Percentiles rank a stretch among this genome's conserved stretches.
Evolutionary conservation across 2,888 invertebrate genomes (phyloP).

Genomic region (Campoplex nolae): DNA sequence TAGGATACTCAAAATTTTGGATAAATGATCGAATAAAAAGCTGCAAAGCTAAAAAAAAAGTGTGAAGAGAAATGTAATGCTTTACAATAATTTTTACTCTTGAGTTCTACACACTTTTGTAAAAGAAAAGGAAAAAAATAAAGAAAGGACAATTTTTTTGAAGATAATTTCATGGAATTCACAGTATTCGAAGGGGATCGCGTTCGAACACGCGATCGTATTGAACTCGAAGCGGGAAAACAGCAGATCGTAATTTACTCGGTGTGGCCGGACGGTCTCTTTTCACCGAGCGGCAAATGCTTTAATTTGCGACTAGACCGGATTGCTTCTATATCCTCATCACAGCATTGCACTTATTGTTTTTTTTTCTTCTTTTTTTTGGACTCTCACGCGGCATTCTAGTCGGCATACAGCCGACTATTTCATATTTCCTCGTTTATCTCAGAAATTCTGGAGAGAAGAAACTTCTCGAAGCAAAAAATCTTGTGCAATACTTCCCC

Average conservation of each 20-base stretch:
- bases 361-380: conserved; percentile 6
- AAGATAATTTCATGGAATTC: conserved; percentile 15
- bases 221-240: conserved; percentile 35
- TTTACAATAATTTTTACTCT: background rate
- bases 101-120: background rate
- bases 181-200: conserved; percentile 23
- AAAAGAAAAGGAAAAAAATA: background rate
- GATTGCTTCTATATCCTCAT: conserved; percentile 51
- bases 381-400: conserved; percentile 11
- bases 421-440: conserved; percentile 25
- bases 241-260: conserved; percentile 53
- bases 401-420: conserved; percentile 15
- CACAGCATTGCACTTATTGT: conserved; percentile 23
- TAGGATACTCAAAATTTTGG: background rate
- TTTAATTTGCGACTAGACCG: conserved; percentile 58
- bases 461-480: background rate
- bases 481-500: conserved; percentile 8
- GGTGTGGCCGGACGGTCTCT: conserved; percentile 46
- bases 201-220: conserved; percentile 49
- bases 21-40: background rate
- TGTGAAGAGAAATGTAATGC: background rate
- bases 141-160: conserved; percentile 10
- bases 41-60: background rate
- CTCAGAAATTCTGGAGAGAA: background rate
- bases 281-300: conserved; percentile 45